Evolutionary conservation across 2,113 vertebrate species (phyloP), one percentile per base, ranked within the genome.

Genomic region (Greenwoodochromis staneri): DNA sequence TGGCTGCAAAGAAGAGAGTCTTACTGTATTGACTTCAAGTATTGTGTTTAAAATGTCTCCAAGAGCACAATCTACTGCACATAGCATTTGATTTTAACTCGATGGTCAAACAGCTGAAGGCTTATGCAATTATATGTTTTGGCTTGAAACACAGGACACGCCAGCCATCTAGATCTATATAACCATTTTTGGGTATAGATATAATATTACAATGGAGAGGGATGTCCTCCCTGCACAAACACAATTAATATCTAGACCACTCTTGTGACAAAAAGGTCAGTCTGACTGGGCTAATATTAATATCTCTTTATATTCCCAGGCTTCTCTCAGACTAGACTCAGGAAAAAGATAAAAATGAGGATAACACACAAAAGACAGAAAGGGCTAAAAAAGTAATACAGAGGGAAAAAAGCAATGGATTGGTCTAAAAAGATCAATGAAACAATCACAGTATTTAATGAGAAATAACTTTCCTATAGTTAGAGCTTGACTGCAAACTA

Each of bases 271-370:
- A 83, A 84, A 84, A 82, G 78, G 55, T 89, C 57, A 81, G 73
- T 86, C 55, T 86, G 59, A 85, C 40, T 82, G 69, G 31, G 38
- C 19, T 76, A 51, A 85, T 89, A 93, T 92, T 84, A 87, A 85
- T 84, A 34, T 88, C 45, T 86, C 57, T 53, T 51, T 89, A 53
- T 85, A 85, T 80, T 90, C 85, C 59, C 83, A 73, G 38, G 42
- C 8, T 71, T 51, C 38, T 80, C 29, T 85, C 40, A 82, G 66
- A 53, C 71, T 19, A 88, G 54, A 90, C 63, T 78, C n/a, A 5
- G 19, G 38, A 14, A 80, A 29, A 73, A 12, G 24, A 81, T 51
- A 19, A 73, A 89, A 88, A 84, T 10, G 82, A 71, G 17, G 40
- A 36, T 2, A 10, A 81, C 45, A 66, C 80, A 80, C 21, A 88